Evolutionary conservation across 2,888 invertebrate genomes (phyloP), one percentile per base, ranked within the genome.

Genomic region (Caenorhabditis afra): DNA sequence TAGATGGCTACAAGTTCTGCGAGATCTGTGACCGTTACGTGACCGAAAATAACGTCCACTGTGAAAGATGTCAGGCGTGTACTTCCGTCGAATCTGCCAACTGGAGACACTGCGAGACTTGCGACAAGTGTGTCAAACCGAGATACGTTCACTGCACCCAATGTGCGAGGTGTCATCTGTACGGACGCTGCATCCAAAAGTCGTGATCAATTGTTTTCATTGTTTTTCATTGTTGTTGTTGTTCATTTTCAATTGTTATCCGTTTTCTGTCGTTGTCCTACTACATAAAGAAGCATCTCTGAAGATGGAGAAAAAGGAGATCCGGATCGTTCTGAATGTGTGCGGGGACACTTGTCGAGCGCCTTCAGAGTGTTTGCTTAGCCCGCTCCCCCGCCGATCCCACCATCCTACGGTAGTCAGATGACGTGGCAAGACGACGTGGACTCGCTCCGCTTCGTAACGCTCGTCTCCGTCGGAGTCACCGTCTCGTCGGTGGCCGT

Each of bases 1-100:
- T 81, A 12, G 35, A 66, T 3, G 86, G 85, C 14, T 88, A 88
- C 70, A 81, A 75, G 82, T 87, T 82, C 58, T 89, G 88, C 62
- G 78, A 81, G 10, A 29, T 59, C 18, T 89, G 88, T 59, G 83
- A 88, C 52, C 68, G 80, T 5, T 87, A 68, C 65, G 87, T 89
- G 11, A 71, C 79, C 39, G 58, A 79, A 8, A 52, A 59, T 16
- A 89, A 89, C 71, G 75, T 78, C 12, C 88, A 89, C 52, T 89
- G 88, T 44, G 79, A 79, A 23, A 71, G 78, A 41, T 89, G 88
- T 70, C 68, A 78, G 39, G 71, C 71, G 29, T 89, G 88, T 52
- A 81, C 88, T n/a, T 87, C 86, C 8, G 66, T 75, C 3, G 74
- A 79, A 20, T 55, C 67, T 11, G 79, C 70, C 22, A 67, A 70